These are phyloP conservation scores for Orestias chungarensis DNA, from an alignment of 2,797 vertebrate genomes.

Conservation along the genomic window DNA sequence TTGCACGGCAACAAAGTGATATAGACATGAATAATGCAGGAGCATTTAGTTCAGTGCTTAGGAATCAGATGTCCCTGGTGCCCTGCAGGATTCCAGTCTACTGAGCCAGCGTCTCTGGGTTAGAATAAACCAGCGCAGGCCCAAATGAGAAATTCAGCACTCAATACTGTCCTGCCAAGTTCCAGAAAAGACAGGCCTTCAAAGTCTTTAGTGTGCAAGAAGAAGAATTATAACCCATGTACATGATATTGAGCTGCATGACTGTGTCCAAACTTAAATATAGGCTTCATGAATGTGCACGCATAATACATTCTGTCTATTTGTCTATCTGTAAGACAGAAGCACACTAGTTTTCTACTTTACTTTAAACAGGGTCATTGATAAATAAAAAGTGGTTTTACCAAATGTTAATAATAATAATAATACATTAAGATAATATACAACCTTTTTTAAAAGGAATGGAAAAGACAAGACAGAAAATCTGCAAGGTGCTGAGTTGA, in stretches of 20 bases:
- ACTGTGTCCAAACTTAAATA: slow-evolving; percentile 14
- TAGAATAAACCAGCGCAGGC: slow-evolving; percentile 65
- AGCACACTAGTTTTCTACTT: slow-evolving; percentile 4
- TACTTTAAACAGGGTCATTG: slow-evolving; percentile 1
- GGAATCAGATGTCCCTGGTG: slow-evolving; percentile 79
- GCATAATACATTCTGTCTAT: slow-evolving; percentile 5
- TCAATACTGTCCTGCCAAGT: slow-evolving; percentile 47
- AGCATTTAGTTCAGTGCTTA: slow-evolving; percentile 81
- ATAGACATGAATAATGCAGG: slow-evolving; percentile 83
- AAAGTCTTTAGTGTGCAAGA: slow-evolving; percentile 31
- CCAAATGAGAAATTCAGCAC: slow-evolving; percentile 62
- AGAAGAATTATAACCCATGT: slow-evolving; percentile 22
- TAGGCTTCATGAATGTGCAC: slow-evolving; percentile 9
- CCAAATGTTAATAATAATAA: too few relatives aligned
- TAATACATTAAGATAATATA: background rate
- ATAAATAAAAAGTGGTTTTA: background rate
- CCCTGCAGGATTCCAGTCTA: slow-evolving; percentile 78
- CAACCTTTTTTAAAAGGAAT: background rate
- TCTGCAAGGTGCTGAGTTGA: background rate
- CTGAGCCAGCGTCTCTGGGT: slow-evolving; percentile 79
- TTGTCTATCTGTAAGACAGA: slow-evolving; percentile 9
- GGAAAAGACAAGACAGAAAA: background rate
- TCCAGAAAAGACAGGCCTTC: slow-evolving; percentile 19
- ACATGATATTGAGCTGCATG: slow-evolving; percentile 19
- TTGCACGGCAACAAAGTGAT: slow-evolving; percentile 82